Conservation (phyloP, 2,888 invertebrate genomes). For the Odontomyia ornata region DNA sequence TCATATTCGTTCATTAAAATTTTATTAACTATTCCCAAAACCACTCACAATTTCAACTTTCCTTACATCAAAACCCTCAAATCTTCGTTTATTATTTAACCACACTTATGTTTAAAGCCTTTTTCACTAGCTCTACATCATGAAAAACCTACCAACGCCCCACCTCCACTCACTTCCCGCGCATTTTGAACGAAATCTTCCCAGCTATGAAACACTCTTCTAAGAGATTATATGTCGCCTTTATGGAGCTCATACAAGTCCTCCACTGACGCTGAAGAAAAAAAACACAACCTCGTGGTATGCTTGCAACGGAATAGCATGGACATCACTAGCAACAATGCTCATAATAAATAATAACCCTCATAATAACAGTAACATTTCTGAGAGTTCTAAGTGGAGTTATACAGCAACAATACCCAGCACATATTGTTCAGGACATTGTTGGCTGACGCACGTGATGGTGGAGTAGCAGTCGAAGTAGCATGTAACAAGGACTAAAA, state of each 20-base stretch:
- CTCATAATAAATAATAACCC: conserved; percentile 33
- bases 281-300: neutral
- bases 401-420: neutral
- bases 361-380: neutral
- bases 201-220: neutral
- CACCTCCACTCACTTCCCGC: neutral
- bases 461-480: neutral
- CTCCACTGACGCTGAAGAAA: neutral
- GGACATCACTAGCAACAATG: conserved; percentile 18
- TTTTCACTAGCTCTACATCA: neutral
- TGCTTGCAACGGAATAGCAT: neutral
- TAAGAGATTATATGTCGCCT: conserved; percentile 17
- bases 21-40: conserved; percentile 25
- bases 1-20: conserved; percentile 30
- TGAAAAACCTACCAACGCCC: neutral
- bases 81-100: conserved; percentile 34
- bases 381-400: neutral
- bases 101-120: conserved; percentile 28
- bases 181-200: neutral
- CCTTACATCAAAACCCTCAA: neutral
- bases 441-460: neutral
- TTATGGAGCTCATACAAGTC: neutral
- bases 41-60: neutral
- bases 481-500: neutral
- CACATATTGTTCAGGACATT: neutral